Conservation (phyloP, 2,113 vertebrate genomes). For the Sebastes fasciatus region DNA sequence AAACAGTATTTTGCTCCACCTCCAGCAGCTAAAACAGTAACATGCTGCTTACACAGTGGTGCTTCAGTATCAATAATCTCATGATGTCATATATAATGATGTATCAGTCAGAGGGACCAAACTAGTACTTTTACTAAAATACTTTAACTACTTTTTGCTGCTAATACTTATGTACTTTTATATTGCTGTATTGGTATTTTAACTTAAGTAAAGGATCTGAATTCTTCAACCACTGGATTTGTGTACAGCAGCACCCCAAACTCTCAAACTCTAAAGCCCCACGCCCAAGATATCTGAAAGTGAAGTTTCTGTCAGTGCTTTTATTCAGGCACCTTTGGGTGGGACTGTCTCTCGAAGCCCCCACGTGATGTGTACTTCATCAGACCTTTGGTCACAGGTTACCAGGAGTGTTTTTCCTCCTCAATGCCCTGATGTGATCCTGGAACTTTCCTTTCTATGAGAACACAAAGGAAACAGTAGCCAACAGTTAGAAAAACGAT, state of each 20-base stretch:
- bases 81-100: too few species aligned
- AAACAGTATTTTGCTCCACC: too few species aligned
- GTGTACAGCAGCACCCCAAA: neutral
- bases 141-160: too few species aligned
- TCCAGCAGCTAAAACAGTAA: too few species aligned
- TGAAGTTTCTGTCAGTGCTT: neutral
- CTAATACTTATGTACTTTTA: too few species aligned
- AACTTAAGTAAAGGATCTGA: too few species aligned
- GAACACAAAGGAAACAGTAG: constrained; percentile 34
- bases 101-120: too few species aligned
- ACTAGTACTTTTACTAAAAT: too few species aligned
- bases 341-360: neutral
- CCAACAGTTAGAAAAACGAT: constrained; percentile 38
- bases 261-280: neutral
- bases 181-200: too few species aligned
- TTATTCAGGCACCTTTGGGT: neutral
- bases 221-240: too few species aligned
- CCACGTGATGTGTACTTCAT: neutral
- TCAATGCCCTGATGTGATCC: constrained; percentile 16
- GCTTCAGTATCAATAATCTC: too few species aligned
- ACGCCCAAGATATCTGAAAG: neutral
- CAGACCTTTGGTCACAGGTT: constrained; percentile 1
- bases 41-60: too few species aligned
- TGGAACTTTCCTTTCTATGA: constrained; percentile 10
- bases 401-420: constrained; percentile 5